These are phyloP conservation scores for Deladenus siricidicola DNA, from an alignment of 2,888 invertebrate species.

Conservation along the genomic window DNA sequence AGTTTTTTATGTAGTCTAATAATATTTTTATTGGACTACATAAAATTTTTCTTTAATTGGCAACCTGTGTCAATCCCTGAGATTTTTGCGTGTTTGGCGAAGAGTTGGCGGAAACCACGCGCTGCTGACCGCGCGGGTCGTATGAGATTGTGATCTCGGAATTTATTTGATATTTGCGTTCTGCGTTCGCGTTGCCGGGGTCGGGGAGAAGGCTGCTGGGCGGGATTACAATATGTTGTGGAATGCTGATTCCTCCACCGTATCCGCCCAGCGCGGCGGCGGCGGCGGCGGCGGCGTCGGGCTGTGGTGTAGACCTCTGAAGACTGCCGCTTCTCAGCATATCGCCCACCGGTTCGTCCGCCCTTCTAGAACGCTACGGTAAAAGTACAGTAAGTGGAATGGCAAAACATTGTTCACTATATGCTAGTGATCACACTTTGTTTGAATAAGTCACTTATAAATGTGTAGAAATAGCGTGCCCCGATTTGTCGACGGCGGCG, in stretches of 20 bases:
- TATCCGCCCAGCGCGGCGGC: not conserved
- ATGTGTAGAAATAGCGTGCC: too few species aligned
- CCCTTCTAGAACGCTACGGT: too few species aligned
- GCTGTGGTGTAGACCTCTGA: not conserved
- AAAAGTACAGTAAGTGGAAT: too few species aligned
- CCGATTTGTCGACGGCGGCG: not conserved
- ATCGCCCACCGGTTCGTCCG: too few species aligned
- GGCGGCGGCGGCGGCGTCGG: not conserved
- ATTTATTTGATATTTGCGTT: conserved; percentile 44
- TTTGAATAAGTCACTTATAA: too few species aligned
- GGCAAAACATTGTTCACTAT: too few species aligned
- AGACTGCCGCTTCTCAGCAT: not conserved
- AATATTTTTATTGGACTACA: too few species aligned
- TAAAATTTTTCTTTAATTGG: not conserved
- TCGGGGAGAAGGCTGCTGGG: conserved; percentile 16
- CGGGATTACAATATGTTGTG: conserved; percentile 51
- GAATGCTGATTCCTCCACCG: conserved; percentile 36
- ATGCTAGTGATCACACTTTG: too few species aligned
- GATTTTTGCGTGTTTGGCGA: not conserved
- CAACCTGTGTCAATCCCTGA: not conserved
- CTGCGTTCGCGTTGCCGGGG: not conserved
- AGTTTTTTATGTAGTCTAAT: too few species aligned
- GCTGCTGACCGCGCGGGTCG: conserved; percentile 31
- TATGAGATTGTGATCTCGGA: conserved; percentile 53
- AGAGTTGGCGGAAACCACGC: too few species aligned